Percentiles rank a stretch among this genome's conserved stretches.
Conservation (phyloP, 2,797 vertebrate species). For the Sebastes cheni region DNA sequence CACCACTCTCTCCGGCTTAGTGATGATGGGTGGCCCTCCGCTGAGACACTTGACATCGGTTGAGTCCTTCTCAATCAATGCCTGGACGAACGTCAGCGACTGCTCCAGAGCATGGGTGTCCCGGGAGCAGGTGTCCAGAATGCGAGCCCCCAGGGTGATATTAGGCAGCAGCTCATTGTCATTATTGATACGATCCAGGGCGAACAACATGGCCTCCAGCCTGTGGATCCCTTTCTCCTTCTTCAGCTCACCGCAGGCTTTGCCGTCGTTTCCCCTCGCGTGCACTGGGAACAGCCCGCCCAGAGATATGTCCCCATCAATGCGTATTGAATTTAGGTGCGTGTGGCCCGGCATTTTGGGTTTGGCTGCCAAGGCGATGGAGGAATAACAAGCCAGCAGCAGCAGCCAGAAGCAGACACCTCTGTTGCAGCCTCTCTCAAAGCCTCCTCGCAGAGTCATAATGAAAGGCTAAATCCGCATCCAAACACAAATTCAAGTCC, state of each 20-base stretch:
- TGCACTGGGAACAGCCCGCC: constrained; percentile 96
- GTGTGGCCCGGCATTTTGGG: constrained; percentile 90
- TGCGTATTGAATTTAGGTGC: constrained; percentile 95
- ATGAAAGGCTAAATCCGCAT: constrained; percentile 73
- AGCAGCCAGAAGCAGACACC: constrained; percentile 53
- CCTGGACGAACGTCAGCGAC: constrained; percentile 96
- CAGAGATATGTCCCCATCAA: constrained; percentile 94
- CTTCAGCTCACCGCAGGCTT: constrained; percentile 95
- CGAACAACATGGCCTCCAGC: constrained; percentile 96
- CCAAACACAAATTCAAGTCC: constrained; percentile 68
- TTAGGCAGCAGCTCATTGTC: constrained; percentile 95
- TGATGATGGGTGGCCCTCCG: constrained; percentile 95
- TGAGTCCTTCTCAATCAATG: constrained; percentile 95
- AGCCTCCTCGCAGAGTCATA: constrained; percentile 75
- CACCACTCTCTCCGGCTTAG: constrained; percentile 93
- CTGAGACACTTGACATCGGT: constrained; percentile 93
- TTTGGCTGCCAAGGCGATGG: constrained; percentile 82
- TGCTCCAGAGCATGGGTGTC: constrained; percentile 97
- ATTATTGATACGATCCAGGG: constrained; percentile 96
- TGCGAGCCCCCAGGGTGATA: constrained; percentile 94
- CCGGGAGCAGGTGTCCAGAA: constrained; percentile 95
- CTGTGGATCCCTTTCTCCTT: constrained; percentile 97
- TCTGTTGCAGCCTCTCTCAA: constrained; percentile 58
- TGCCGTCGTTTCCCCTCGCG: constrained; percentile 89
- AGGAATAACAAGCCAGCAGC: constrained; percentile 62